Percentiles rank a stretch among this genome's conserved stretches.
These are phyloP conservation scores for Pentamera pediparva DNA, from an alignment of 53 echinoderm and acorn worm species.

Conservation along the genomic window DNA sequence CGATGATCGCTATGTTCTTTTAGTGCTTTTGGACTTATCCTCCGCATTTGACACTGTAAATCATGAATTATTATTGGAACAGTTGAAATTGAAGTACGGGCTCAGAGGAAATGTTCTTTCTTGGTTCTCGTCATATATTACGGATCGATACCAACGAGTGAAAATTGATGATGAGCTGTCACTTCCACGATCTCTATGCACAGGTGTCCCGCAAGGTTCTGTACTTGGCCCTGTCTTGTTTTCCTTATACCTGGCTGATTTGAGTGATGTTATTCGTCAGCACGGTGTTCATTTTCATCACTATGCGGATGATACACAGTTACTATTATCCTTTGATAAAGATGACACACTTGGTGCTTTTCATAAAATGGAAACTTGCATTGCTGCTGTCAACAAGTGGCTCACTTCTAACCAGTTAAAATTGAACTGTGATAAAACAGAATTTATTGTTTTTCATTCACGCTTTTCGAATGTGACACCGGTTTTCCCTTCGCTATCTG, in stretches of 20 bases:
- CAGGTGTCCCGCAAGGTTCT: not conserved
- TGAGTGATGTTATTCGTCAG: constrained; percentile 4
- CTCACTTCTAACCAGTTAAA: not conserved
- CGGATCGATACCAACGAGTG: not conserved
- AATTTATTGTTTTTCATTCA: not conserved
- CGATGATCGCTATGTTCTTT: not conserved
- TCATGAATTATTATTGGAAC: no score
- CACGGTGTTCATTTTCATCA: not conserved
- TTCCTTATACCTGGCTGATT: not conserved
- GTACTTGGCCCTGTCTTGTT: not conserved
- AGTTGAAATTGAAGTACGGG: not conserved
- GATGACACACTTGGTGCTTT: not conserved
- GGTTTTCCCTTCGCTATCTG: not conserved
- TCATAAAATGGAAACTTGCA: constrained; percentile 3
- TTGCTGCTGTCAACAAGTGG: not conserved
- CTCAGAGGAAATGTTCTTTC: not conserved
- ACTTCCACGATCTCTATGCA: not conserved
- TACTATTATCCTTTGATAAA: not conserved
- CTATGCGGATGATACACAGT: constrained; percentile 6
- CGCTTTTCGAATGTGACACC: not conserved
- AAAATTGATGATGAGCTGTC: not conserved
- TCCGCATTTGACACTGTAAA: not conserved
- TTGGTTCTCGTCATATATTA: not conserved
- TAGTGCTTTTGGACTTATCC: not conserved
- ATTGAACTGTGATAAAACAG: constrained; percentile 11